phyloP scores from a whole-genome alignment of 1,140 invertebrate genomes.

The Drosophila murphyi region DNA sequence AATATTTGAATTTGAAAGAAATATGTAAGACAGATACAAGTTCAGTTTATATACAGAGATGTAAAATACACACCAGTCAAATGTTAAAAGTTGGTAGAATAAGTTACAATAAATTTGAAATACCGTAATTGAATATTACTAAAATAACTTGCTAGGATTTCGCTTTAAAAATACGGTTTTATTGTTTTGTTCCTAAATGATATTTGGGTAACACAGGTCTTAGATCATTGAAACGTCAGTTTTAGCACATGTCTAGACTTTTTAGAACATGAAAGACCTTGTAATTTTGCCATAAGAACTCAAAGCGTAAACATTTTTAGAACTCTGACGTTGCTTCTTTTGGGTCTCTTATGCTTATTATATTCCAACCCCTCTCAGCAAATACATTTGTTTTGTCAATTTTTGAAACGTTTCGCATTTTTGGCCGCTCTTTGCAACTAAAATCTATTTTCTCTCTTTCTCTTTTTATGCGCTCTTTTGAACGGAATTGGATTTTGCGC shows the following conservation, averaged over 20 bases:
- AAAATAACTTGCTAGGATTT: too few relatives aligned
- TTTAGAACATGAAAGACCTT: slow-evolving; percentile 6
- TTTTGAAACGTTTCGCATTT: slow-evolving; percentile 28
- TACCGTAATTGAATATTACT: too few relatives aligned
- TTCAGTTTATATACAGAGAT: too few relatives aligned
- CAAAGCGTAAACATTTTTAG: slow-evolving; percentile 1
- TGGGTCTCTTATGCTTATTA: slow-evolving; percentile 6
- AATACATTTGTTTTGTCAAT: slow-evolving; percentile 62
- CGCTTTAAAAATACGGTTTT: too few relatives aligned
- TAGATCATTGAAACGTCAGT: background rate
- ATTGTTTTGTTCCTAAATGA: too few relatives aligned
- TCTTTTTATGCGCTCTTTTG: background rate
- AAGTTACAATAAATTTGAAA: too few relatives aligned
- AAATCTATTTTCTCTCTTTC: slow-evolving; percentile 4
- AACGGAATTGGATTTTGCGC: slow-evolving; percentile 2
- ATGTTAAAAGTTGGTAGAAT: too few relatives aligned
- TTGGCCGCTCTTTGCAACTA: background rate
- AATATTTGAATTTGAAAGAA: too few relatives aligned
- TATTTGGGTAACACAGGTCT: too few relatives aligned
- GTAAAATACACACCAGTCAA: too few relatives aligned
- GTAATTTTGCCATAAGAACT: background rate
- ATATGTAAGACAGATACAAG: too few relatives aligned
- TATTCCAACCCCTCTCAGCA: slow-evolving; percentile 23
- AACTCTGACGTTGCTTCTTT: background rate
- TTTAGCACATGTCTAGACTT: background rate